phyloP scores from a whole-genome alignment of 2,888 invertebrate genomes.

The Lutraria lutraria region DNA sequence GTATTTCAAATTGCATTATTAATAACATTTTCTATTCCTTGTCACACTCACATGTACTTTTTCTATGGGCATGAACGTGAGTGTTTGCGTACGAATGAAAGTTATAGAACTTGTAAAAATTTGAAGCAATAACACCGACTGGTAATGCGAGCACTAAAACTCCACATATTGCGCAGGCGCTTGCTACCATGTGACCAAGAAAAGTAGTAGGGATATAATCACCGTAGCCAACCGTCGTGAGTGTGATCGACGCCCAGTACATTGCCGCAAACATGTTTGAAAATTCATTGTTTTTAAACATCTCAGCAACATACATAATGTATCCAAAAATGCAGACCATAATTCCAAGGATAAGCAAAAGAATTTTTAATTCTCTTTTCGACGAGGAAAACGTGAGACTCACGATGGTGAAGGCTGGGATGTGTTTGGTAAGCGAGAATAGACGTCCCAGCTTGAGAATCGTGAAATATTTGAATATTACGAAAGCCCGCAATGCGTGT shows the following conservation, averaged over 20 bases:
- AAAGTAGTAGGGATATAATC: slow-evolving; percentile 21
- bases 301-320: slow-evolving; percentile 21
- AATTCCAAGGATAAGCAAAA: slow-evolving; percentile 23
- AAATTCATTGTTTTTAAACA: slow-evolving; percentile 14
- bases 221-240: slow-evolving; percentile 54
- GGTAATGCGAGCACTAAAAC: slow-evolving; percentile 44
- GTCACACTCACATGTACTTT: neutral
- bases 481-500: neutral
- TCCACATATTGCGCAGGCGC: slow-evolving; percentile 47
- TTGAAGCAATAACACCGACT: slow-evolving; percentile 36
- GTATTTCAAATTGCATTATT: too few relatives aligned
- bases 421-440: slow-evolving; percentile 25
- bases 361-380: slow-evolving; percentile 25
- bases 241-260: slow-evolving; percentile 51
- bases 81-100: slow-evolving; percentile 20
- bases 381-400: slow-evolving; percentile 10
- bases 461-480: slow-evolving; percentile 9
- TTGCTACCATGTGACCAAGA: slow-evolving; percentile 41
- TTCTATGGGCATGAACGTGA: slow-evolving; percentile 5
- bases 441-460: slow-evolving; percentile 17
- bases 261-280: slow-evolving; percentile 37
- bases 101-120: slow-evolving; percentile 38
- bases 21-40: too few relatives aligned
- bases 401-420: slow-evolving; percentile 18
- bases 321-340: slow-evolving; percentile 30